Evolutionary conservation across 1,140 invertebrate genomes (phyloP).

Genomic region (Drosophila micromelanica): DNA sequence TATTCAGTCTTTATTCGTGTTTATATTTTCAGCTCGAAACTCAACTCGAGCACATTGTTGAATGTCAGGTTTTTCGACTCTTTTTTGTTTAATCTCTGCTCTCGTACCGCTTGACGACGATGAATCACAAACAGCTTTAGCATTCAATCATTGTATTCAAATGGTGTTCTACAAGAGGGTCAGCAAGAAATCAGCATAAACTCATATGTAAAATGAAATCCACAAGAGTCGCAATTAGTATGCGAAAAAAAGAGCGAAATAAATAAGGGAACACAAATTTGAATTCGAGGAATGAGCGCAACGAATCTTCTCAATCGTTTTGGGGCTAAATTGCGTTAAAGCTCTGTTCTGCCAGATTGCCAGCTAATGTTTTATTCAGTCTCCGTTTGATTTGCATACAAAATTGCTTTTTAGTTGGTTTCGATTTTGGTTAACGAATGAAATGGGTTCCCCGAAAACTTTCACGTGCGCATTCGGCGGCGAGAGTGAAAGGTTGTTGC

Average conservation of each 20-base stretch:
- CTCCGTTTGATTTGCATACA: constrained; percentile 64
- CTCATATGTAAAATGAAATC: constrained; percentile 28
- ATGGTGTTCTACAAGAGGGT: constrained; percentile 47
- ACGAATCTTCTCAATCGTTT: constrained; percentile 22
- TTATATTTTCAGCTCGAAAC: constrained; percentile 25
- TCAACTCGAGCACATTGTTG: constrained; percentile 34
- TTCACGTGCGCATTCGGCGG: constrained; percentile 8
- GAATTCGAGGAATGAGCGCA: constrained; percentile 39
- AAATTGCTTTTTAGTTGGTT: constrained; percentile 70
- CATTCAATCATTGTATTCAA: constrained; percentile 67
- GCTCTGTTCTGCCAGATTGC: constrained; percentile 25
- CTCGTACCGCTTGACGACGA: background rate
- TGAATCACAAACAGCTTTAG: constrained; percentile 47
- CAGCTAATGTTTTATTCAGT: constrained; percentile 71
- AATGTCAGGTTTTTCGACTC: constrained; percentile 25
- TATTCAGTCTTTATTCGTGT: constrained; percentile 17
- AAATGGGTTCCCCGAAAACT: constrained; percentile 43
- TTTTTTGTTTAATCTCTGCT: background rate
- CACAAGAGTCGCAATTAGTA: constrained; percentile 53
- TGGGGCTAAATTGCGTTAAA: constrained; percentile 34
- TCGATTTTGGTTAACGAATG: constrained; percentile 34
- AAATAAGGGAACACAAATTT: constrained; percentile 36
- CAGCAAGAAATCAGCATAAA: constrained; percentile 29
- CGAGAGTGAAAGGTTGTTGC: constrained; percentile 41
- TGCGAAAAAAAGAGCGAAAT: constrained; percentile 31